phyloP scores from a whole-genome alignment of 2,797 vertebrate genomes.

The Cossypha polioptera region DNA sequence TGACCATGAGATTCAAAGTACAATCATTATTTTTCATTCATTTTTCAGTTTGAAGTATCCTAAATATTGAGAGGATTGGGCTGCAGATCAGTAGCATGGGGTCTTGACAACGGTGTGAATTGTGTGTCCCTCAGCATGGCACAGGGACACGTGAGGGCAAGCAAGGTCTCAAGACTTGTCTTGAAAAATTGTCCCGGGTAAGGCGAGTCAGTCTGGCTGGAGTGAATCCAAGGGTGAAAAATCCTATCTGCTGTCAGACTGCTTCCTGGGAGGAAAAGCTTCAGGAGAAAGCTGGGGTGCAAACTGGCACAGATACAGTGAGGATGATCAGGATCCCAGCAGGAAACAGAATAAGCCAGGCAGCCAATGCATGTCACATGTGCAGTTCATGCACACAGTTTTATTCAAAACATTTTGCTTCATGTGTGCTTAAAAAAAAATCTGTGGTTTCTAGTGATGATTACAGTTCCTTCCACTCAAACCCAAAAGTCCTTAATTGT shows the following conservation, averaged over 20 bases:
- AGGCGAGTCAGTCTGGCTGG: slow-evolving; percentile 52
- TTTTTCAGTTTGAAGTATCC: not conserved
- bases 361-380: fast-evolving
- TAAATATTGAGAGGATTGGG: not conserved
- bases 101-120: slow-evolving; percentile 45
- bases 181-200: slow-evolving; percentile 55
- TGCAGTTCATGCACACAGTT: not conserved
- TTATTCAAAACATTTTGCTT: not conserved
- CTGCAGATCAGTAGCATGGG: not conserved
- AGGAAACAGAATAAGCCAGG: not conserved
- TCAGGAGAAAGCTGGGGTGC: not conserved
- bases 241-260: not conserved
- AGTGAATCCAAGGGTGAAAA: slow-evolving; percentile 34
- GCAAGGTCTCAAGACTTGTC: not conserved
- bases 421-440: not conserved
- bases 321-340: not conserved
- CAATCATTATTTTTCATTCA: slow-evolving; percentile 9
- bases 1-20: not conserved
- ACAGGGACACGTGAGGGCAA: not conserved
- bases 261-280: not conserved
- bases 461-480: not conserved
- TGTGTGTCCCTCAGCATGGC: slow-evolving; percentile 15
- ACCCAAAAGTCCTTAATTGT: not conserved
- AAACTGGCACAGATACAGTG: not conserved
- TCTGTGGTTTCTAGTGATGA: not conserved